phyloP scores from a whole-genome alignment of 1,140 invertebrate genomes.

The Rhynchophorus ferrugineus region DNA sequence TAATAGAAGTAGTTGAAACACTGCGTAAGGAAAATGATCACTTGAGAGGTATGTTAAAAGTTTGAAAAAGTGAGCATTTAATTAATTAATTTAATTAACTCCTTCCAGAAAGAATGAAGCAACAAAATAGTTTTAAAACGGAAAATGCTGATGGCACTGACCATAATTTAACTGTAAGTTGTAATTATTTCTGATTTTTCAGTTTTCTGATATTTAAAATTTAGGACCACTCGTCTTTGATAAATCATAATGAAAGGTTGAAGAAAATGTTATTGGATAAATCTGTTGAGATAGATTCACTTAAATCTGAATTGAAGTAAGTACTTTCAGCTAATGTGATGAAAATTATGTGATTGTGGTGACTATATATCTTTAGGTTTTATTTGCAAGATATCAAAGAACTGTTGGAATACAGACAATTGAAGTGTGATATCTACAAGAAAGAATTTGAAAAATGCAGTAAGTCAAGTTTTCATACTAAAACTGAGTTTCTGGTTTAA shows the following conservation, averaged over 20 bases:
- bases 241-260: conserved; percentile 22
- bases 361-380: conserved; percentile 21
- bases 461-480: conserved; percentile 11
- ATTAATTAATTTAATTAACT: conserved; percentile 10
- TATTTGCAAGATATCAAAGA: conserved; percentile 29
- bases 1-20: conserved; percentile 28
- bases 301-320: conserved; percentile 29
- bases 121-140: neutral
- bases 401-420: conserved; percentile 28
- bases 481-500: neutral
- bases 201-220: conserved; percentile 13
- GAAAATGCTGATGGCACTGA: too few relatives aligned
- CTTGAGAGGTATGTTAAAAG: conserved; percentile 23
- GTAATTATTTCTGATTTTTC: neutral
- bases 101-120: conserved; percentile 1
- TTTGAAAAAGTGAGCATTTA: neutral
- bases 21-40: conserved; percentile 30
- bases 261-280: conserved; percentile 32
- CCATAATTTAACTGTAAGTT: too few relatives aligned
- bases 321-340: neutral
- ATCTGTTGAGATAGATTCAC: conserved; percentile 25
- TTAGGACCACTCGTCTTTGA: conserved; percentile 10
- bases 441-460: conserved; percentile 24
- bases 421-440: conserved; percentile 22
- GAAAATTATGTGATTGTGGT: conserved; percentile 4